Evolutionary conservation across 2,888 invertebrate genomes (phyloP).

Genomic region (Rhimphoctona megacephalus): DNA sequence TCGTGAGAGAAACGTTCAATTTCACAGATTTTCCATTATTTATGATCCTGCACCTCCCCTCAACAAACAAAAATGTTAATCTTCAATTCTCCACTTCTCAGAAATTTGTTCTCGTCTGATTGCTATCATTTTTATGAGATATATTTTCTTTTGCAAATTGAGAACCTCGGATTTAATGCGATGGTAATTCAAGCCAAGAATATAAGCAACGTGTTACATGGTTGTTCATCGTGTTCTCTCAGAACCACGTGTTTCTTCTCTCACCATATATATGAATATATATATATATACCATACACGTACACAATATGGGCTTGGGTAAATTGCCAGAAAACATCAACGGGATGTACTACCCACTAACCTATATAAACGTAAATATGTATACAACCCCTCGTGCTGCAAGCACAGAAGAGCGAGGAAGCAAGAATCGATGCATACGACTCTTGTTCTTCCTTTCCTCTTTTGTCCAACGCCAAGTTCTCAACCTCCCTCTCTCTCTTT

Average conservation of each 20-base stretch:
- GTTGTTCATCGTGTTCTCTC: conserved; percentile 30
- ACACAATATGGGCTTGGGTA: conserved; percentile 37
- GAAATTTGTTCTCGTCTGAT: neutral
- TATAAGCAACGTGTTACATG: conserved; percentile 26
- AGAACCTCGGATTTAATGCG: conserved; percentile 23
- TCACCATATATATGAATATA: neutral
- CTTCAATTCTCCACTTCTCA: neutral
- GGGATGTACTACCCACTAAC: neutral
- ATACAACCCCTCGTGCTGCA: conserved; percentile 11
- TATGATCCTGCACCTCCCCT: neutral
- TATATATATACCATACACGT: neutral
- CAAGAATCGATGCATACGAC: conserved; percentile 60
- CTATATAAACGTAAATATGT: conserved; percentile 33
- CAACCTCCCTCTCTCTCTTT: conserved; percentile 11
- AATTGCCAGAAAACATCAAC: conserved; percentile 34
- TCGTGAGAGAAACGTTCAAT: neutral
- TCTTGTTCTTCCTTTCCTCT: conserved; percentile 40
- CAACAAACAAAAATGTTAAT: neutral
- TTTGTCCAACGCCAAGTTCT: neutral
- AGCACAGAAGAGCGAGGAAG: conserved; percentile 24
- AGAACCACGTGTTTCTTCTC: conserved; percentile 24
- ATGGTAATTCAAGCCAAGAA: conserved; percentile 44
- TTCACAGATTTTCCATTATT: neutral
- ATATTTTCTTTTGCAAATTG: neutral
- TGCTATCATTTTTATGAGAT: neutral